Conservation (phyloP, 2,888 invertebrate species). For the Apoderus coryli region DNA sequence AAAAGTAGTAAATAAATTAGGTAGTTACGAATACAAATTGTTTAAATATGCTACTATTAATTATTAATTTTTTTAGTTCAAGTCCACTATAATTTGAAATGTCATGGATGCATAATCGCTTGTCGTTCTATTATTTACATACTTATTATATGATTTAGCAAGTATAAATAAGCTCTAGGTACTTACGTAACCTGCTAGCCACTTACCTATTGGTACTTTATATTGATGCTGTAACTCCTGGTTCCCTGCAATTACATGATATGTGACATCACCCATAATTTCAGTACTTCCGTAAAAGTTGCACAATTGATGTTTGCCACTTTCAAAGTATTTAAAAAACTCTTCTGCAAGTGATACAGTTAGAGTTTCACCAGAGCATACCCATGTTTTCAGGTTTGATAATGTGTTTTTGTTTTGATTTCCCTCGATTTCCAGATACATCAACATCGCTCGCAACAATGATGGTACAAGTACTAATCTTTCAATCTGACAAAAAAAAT, state of each 20-base stretch:
- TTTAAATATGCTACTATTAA: too few species aligned
- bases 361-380: conserved; percentile 78
- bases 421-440: conserved; percentile 51
- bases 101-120: too few species aligned
- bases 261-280: conserved; percentile 83
- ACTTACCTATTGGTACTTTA: conserved; percentile 69
- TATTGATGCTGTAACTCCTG: conserved; percentile 45
- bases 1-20: too few species aligned
- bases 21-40: too few species aligned
- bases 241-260: conserved; percentile 46
- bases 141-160: too few species aligned
- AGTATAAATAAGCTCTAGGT: too few species aligned
- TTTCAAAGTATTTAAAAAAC: conserved; percentile 63
- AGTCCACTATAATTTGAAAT: too few species aligned
- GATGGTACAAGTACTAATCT: conserved; percentile 78
- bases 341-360: conserved; percentile 52
- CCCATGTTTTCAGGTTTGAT: conserved; percentile 54
- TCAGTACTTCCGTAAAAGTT: conserved; percentile 90
- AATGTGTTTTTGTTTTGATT: conserved; percentile 38
- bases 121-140: too few species aligned
- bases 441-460: conserved; percentile 59
- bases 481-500: conserved; percentile 42
- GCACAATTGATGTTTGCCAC: conserved; percentile 49
- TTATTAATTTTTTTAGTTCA: too few species aligned
- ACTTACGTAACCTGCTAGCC: too few species aligned